phyloP scores from a whole-genome alignment of 2,113 vertebrate species.

The Sprattus sprattus region DNA sequence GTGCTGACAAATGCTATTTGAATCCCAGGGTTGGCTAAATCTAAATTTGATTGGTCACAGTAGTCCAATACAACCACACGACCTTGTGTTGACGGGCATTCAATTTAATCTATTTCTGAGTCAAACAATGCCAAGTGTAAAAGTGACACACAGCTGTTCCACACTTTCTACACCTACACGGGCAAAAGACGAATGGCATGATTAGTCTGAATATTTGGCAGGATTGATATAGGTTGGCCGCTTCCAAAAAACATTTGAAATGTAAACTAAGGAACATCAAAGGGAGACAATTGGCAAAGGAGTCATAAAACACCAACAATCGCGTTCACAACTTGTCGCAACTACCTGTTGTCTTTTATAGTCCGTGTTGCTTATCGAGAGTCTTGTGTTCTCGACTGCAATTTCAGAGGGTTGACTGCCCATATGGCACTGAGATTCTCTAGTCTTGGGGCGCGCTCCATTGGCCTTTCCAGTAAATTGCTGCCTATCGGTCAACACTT shows the following conservation, averaged over 20 bases:
- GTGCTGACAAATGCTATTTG: neutral
- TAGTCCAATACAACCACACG: neutral
- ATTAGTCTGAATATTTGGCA: conserved; percentile 26
- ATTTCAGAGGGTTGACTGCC: neutral
- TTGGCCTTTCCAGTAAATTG: neutral
- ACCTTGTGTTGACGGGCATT: neutral
- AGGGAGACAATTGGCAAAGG: neutral
- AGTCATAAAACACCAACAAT: neutral
- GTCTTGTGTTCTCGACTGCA: neutral
- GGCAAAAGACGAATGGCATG: neutral
- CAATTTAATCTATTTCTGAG: conserved; percentile 27
- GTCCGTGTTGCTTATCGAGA: neutral
- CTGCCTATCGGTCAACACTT: neutral
- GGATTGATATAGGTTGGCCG: neutral
- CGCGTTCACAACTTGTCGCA: neutral
- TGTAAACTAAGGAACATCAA: neutral
- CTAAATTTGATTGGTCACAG: neutral
- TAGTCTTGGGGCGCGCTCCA: neutral
- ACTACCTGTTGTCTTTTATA: neutral
- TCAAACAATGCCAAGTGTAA: conserved; percentile 36
- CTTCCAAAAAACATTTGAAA: neutral
- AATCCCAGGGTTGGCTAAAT: neutral
- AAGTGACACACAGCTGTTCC: conserved; percentile 29
- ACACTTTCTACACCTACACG: neutral
- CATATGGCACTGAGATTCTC: neutral